Conservation (phyloP, 1,140 invertebrate genomes). For the Gonioctena quinquepunctata region DNA sequence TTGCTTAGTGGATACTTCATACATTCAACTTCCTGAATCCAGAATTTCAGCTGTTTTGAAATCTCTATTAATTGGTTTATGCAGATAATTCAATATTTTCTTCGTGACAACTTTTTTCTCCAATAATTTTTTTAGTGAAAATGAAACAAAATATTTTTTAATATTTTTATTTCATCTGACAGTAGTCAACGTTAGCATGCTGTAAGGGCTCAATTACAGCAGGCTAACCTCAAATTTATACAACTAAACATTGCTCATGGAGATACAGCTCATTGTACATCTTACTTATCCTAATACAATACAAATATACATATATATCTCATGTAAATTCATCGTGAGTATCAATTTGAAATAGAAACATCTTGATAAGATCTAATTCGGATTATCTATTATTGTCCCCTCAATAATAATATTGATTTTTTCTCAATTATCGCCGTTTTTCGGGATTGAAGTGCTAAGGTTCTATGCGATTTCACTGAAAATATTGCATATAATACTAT, state of each 20-base stretch:
- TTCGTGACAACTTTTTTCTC: too few species aligned
- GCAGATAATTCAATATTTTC: too few species aligned
- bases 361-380: constrained; percentile 16
- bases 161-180: neutral
- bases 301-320: constrained; percentile 22
- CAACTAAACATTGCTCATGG: neutral
- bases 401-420: constrained; percentile 14
- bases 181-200: neutral
- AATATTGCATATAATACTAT: neutral
- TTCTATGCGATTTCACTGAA: constrained; percentile 3
- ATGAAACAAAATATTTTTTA: too few species aligned
- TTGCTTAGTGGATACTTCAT: too few species aligned
- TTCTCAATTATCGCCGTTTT: constrained; percentile 18
- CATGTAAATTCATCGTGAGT: constrained; percentile 16
- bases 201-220: constrained; percentile 8
- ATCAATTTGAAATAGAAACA: constrained; percentile 8
- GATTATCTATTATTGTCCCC: constrained; percentile 22
- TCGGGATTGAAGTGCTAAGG: neutral
- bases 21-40: too few species aligned
- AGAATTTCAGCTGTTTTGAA: too few species aligned
- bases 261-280: neutral
- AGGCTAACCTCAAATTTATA: constrained; percentile 1
- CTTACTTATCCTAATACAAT: constrained; percentile 3
- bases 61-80: too few species aligned
- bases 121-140: too few species aligned